Evolutionary conservation across 2,113 vertebrate species (phyloP), one percentile per base, ranked within the genome.

Genomic region (Oostethus manadensis): DNA sequence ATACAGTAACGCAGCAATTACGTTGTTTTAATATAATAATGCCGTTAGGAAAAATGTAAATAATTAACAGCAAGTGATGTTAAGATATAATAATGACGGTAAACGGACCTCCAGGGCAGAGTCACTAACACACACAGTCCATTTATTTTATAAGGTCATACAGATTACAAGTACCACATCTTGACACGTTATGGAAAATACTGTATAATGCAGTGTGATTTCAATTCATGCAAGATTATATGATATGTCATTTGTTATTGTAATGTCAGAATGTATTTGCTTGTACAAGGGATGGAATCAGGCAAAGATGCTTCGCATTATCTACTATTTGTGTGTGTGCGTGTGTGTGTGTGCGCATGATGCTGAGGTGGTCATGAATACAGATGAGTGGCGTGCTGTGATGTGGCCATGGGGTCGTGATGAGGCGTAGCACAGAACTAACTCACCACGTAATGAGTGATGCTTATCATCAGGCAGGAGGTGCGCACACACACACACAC

Each of bases 371-470:
- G 62, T 74, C 74, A 74, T 79, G 84, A 82, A 86, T 86, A 82
- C 84, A 84, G 63, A 86, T 84, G 75, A 86, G 77, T 66, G 51
- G 68, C 68, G 64, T 22, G 69, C 71, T 80, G 77, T 70, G 75
- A 80, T 76, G 75, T 74, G 73, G 71, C 62, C 55, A 10, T 62
- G 66, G 69, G 71, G 63, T 79, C 57, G 71, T 74, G 81, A 74
- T 11, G 54, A 66, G 58, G 60, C 55, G 77, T 62, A 40, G 73
- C 73, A 55, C 62, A 78, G 75, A 80, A 65, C 79, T 80, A 79
- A 79, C 81, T 73, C 69, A 43, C 77, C 79, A 78, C 77, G 66
- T 84, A 86, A 82, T 82, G 81, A 84, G 75, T 77, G 84, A 86
- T 84, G 62, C 79, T 82, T 81, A 86, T 86, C 84, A 17, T 58